phyloP scores from a whole-genome alignment of 2,797 vertebrate species.

The Scolopax rusticola region DNA sequence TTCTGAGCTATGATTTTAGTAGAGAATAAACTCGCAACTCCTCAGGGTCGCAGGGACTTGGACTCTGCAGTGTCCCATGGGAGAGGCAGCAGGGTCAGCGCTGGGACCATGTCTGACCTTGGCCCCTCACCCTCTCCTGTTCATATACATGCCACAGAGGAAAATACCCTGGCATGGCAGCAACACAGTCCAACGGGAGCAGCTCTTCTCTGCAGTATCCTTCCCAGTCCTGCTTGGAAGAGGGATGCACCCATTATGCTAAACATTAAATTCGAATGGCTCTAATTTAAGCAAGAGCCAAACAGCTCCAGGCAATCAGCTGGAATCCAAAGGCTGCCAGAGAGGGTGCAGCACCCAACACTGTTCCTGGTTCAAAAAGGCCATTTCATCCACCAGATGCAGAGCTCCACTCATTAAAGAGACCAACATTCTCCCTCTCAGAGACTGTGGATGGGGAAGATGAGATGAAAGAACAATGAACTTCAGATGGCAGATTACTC shows the following conservation, averaged over 20 bases:
- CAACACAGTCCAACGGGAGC: not conserved
- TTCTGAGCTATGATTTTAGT: not conserved
- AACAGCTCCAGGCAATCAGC: slow-evolving; percentile 25
- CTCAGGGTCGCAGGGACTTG: not conserved
- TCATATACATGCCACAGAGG: accelerated
- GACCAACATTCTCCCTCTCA: not conserved
- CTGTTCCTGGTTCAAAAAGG: not conserved
- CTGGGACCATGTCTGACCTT: not conserved
- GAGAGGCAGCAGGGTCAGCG: not conserved
- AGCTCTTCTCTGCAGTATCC: not conserved
- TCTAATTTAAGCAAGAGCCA: slow-evolving; percentile 38
- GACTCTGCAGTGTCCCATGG: not conserved
- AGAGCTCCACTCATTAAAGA: not conserved
- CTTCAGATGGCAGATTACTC: slow-evolving; percentile 47
- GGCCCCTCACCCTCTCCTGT: accelerated
- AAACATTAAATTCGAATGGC: not conserved
- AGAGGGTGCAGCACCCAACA: not conserved
- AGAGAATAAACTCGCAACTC: not conserved
- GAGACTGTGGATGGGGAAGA: not conserved
- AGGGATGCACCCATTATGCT: not conserved
- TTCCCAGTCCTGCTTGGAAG: not conserved
- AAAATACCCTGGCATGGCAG: not conserved
- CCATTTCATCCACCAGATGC: not conserved
- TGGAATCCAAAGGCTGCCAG: not conserved
- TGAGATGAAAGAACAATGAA: slow-evolving; percentile 34